Evolutionary conservation across 1,140 invertebrate species (phyloP), one percentile per base, ranked within the genome.

Genomic region (Drosophila arizonae): DNA sequence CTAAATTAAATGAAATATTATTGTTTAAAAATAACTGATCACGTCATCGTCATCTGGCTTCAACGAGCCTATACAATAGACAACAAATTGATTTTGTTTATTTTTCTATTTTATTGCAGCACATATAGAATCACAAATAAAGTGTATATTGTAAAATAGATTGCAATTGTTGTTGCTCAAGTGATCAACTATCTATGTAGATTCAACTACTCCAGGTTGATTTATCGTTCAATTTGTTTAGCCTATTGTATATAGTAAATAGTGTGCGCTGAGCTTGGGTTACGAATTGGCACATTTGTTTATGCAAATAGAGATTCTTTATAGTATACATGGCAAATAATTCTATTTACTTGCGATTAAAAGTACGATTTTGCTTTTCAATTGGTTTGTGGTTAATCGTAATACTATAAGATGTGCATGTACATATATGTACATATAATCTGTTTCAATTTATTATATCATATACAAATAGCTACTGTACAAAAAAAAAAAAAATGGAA

Each of bases 41-140:
- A 73, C 75, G 75, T 77, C 75, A 77, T 75, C 66, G 62, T 48
- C 73, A 76, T 76, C 69, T 65, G 61, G 55, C 71, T 55, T 39
- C 61, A 46, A 58, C 26, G 6, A 39, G 15, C 45, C 56, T 36
- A 52, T 63, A 63, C 50, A 65, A 67, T 63, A 58, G 52, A 51
- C 55, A 51, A 77, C 60, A 69, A 77, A 77, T 77, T 77, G 75
- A 77, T 64, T 74, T 70, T 60, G 64, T 70, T 55, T 65, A 39
- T 11, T 39, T 39, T 39, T 2, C 65, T 74, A 69, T 50, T 65
- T 51, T 33, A 52, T 36, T 39, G 36, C 36, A 10, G 33, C 8
- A 36, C 33, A 36, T 6, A 9, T 36, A 36, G 9, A 36, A 36
- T 36, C n/a, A 24, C 21, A 24, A 24, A 24, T 24, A 24, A 24